Evolutionary conservation across 2,113 vertebrate species (phyloP).

Genomic region (Orientallactaga bullata): DNA sequence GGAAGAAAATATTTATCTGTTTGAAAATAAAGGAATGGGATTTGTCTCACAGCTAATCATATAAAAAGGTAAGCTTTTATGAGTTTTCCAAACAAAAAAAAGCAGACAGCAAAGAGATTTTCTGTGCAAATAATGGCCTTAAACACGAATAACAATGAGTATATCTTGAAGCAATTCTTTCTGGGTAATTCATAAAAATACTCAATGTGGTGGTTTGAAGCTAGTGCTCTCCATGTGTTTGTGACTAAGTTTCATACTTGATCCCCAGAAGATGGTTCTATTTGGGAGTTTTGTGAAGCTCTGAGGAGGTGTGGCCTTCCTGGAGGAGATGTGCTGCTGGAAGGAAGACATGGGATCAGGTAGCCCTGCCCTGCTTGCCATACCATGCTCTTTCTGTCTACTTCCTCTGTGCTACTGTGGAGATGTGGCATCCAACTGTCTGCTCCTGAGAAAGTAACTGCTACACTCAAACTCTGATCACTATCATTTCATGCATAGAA

Average conservation of each 20-base stretch:
- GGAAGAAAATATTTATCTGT: not conserved
- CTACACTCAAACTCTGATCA: not conserved
- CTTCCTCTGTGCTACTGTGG: too few relatives aligned
- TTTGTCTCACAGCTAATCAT: constrained; percentile 8
- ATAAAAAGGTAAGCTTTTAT: not conserved
- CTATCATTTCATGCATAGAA: not conserved
- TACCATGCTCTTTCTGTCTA: too few relatives aligned
- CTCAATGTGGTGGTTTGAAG: not conserved
- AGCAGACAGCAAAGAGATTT: not conserved
- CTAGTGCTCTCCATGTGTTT: too few relatives aligned
- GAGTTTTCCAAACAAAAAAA: not conserved
- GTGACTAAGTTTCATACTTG: too few relatives aligned
- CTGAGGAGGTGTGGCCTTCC: too few relatives aligned
- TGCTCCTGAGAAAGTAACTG: too few relatives aligned
- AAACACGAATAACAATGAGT: not conserved
- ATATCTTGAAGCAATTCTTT: not conserved
- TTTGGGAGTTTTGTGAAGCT: too few relatives aligned
- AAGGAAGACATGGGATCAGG: too few relatives aligned
- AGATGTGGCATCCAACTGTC: too few relatives aligned
- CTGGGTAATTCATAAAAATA: constrained; percentile 1
- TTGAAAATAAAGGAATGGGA: not conserved
- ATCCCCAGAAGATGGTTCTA: too few relatives aligned
- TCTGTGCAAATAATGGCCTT: constrained; percentile 2
- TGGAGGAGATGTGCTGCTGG: too few relatives aligned
- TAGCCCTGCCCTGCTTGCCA: too few relatives aligned